Base-by-base conservation (phyloP, 92 coral and sea anemone genomes). In the Meandrina meandrites region DNA sequence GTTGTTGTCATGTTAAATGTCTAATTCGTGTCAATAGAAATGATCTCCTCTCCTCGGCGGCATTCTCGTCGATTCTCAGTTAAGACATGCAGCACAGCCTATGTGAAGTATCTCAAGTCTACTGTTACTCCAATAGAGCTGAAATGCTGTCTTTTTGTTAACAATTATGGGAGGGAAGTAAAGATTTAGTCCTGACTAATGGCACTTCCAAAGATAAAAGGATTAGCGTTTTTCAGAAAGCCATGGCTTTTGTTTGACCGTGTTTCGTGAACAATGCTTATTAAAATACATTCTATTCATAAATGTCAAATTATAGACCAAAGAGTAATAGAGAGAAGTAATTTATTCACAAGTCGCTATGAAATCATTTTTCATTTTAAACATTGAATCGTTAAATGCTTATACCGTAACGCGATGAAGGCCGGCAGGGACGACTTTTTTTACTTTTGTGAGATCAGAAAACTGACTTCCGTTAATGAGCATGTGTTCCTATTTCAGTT, bases 251-350 rank as follows among this genome's bases (percentile, higher is more conserved):
- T 79, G 82, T 57, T 79, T 32, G 48, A 58, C 16, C 28, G 50
- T 64, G 54, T 32, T 56, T 79, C 30, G 48, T 32, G 83, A 79
- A 57, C 83, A 79, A 79, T 79, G 31, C 18, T 21, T 22, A 58
- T 79, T 79, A 34, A 57, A 35, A 60, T 35, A 22, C 10, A 8
- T 21, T 31, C 50, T 21, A 21, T 32, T 35, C 32, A 79, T 73
- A 18, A 34, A 57, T 32, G 47, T 24, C 34, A 27, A 78, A 73
- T 35, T 34, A 24, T 37, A 9, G 22, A 73, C 48, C 35, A 40
- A 40, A 19, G 11, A 35, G 28, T 2, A 36, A 73, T 18, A 40
- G 78, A 73, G 30, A 73, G 37, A 17, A 27, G 15, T 15, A 19
- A 73, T 37, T 73, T 73, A 73, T 73, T 36, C 50, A 19, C n/a